Evolutionary conservation across 2,888 invertebrate genomes (phyloP).

Genomic region (Melieria omissa): DNA sequence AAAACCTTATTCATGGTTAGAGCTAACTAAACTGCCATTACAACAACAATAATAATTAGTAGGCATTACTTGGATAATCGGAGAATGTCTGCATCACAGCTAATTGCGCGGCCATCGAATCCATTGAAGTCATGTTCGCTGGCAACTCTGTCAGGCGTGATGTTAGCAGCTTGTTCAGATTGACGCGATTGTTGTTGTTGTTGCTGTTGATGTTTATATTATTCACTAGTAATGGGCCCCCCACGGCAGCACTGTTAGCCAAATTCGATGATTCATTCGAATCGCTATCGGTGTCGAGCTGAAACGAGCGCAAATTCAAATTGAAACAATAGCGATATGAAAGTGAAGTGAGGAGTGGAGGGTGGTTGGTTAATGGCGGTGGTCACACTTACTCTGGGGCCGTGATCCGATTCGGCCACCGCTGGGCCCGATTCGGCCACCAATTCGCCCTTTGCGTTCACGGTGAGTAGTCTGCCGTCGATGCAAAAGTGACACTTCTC

Average conservation of each 20-base stretch:
- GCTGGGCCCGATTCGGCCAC: conserved; percentile 66
- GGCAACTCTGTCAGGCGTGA: conserved; percentile 55
- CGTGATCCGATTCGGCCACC: conserved; percentile 60
- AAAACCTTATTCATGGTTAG: too few species aligned
- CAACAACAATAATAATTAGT: too few species aligned
- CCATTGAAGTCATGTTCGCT: conserved; percentile 71
- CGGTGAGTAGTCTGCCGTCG: conserved; percentile 75
- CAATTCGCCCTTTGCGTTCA: conserved; percentile 67
- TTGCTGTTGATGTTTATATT: conserved; percentile 43
- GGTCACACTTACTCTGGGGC: conserved; percentile 52
- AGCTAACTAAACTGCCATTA: too few species aligned
- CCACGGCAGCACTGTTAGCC: conserved; percentile 62
- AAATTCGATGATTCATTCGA: conserved; percentile 66
- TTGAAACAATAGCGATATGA: conserved; percentile 7
- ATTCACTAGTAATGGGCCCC: conserved; percentile 59
- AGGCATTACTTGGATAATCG: conserved; percentile 56
- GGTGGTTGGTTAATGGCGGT: too few species aligned
- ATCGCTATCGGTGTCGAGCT: conserved; percentile 75
- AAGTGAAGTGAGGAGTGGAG: not conserved
- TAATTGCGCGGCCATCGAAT: conserved; percentile 77
- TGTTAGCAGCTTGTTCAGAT: conserved; percentile 57
- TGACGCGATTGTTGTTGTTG: conserved; percentile 44
- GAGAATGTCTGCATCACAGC: conserved; percentile 68
- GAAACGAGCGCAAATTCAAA: conserved; percentile 17
- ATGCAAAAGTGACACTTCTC: conserved; percentile 88